These are phyloP conservation scores for Cephalophus harveyi DNA, from an alignment of 2,113 vertebrate genomes.

Conservation along the genomic window DNA sequence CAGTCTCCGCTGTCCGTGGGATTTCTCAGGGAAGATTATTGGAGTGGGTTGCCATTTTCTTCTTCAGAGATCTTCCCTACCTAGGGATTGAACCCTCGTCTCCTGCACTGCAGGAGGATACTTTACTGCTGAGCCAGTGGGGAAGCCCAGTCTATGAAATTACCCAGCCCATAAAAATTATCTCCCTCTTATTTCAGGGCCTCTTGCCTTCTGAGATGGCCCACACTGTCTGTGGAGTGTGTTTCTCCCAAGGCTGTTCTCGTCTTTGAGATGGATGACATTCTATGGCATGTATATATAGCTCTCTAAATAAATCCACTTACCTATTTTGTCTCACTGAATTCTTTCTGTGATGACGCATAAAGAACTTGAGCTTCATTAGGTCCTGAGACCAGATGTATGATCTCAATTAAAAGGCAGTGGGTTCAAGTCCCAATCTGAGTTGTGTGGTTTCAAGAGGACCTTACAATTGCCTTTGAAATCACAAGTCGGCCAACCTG, in stretches of 20 bases:
- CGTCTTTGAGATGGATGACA: not conserved
- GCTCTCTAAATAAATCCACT: no score
- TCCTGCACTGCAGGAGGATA: not conserved
- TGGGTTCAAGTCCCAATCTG: not conserved
- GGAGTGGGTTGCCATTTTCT: not conserved
- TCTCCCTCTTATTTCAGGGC: not conserved
- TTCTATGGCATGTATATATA: not conserved
- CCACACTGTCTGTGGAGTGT: not conserved
- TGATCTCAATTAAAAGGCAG: not conserved
- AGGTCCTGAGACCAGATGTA: not conserved
- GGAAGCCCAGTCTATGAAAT: not conserved
- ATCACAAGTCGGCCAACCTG: not conserved
- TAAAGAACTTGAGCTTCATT: not conserved
- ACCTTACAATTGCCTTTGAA: not conserved
- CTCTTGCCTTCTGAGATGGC: not conserved
- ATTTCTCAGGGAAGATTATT: not conserved
- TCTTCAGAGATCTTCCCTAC: not conserved
- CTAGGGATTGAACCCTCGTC: not conserved
- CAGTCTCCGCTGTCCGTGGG: not conserved
- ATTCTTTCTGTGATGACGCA: not conserved
- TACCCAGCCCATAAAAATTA: not conserved
- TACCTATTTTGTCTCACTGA: not conserved
- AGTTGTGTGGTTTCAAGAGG: not conserved
- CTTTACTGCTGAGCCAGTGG: not conserved
- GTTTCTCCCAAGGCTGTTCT: not conserved